These are phyloP conservation scores for Netelia virgata DNA, from an alignment of 2,888 invertebrate genomes.

Conservation along the genomic window DNA sequence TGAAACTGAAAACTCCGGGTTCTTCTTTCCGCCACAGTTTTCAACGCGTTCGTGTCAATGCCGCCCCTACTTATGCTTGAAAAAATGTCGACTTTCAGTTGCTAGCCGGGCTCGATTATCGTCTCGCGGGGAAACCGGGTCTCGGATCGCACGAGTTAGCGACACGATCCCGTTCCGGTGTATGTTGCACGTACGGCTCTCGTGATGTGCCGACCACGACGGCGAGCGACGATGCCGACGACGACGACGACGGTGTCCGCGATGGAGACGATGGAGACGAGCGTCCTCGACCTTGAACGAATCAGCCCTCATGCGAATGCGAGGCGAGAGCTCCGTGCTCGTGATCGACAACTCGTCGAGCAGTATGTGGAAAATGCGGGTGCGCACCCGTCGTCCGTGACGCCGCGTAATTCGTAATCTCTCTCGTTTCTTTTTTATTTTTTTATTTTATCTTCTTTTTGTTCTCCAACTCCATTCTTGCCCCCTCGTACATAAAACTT, in stretches of 20 bases:
- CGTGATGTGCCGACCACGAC: slow-evolving; percentile 32
- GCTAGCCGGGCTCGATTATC: slow-evolving; percentile 15
- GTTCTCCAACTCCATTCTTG: neutral
- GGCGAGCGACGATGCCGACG: slow-evolving; percentile 25
- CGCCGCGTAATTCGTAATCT: slow-evolving; percentile 70
- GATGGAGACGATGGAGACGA: neutral
- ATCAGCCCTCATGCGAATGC: slow-evolving; percentile 70
- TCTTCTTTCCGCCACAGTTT: neutral
- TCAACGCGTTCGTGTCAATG: neutral
- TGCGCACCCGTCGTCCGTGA: slow-evolving; percentile 81
- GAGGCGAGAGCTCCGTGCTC: slow-evolving; percentile 23
- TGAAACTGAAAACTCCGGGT: too few species aligned
- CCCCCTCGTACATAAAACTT: neutral
- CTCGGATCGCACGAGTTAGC: slow-evolving; percentile 41
- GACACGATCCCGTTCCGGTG: slow-evolving; percentile 65
- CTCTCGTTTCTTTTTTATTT: slow-evolving; percentile 70
- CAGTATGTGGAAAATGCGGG: slow-evolving; percentile 81
- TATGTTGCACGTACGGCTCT: slow-evolving; percentile 65
- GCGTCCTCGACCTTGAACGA: slow-evolving; percentile 71
- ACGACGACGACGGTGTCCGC: neutral
- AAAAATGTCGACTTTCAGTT: slow-evolving; percentile 43
- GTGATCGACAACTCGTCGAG: slow-evolving; percentile 57
- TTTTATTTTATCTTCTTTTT: slow-evolving; percentile 40
- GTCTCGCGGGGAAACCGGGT: slow-evolving; percentile 17
- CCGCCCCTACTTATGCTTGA: slow-evolving; percentile 8